Evolutionary conservation across 37 sponge, comb jelly and placozoan genomes (phyloP), one percentile per base, ranked within the genome.

Genomic region (Geodia barretti): DNA sequence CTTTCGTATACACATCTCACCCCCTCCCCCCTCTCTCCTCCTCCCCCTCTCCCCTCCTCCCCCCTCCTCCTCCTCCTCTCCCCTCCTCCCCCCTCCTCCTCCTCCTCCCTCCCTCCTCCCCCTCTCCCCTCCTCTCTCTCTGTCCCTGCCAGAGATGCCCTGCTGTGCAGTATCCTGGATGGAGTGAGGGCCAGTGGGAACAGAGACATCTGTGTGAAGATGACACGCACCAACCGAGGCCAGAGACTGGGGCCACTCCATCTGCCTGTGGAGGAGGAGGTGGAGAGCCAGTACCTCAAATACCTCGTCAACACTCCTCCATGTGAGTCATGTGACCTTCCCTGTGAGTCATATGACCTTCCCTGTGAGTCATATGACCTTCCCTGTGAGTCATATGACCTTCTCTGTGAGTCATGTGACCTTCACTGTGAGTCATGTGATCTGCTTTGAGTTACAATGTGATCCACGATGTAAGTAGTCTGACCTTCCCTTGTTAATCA

Each of bases 131-230:
- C 8, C 7, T 14, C 33, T 17, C n/a, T n/a, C n/a, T n/a, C n/a
- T n/a, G n/a, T n/a, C 5, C 8, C 66, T 3, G 65, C 17, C 74
- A 93, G 96, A 60, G 99, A 98, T 88, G 88, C 97, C 8, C 87
- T 98, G 29, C 89, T 98, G 21, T 95, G 97, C 75, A 84, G 92
- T 32, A 88, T 98, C 20, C 84, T 98, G 87, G 99, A 98, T 82
- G 97, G 99, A 11, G 99, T 95, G 43, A 62, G 99, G 47, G 99
- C 97, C 32, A 88, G 88, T 62, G 97, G 97, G n/a, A 98, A 98
- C 80, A 81, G 89, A 30, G 99, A 98, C 41, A 83, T 98, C 37
- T 94, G 95, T 89, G 99, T 98, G 31, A 94, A 96, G 88, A 94
- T 94, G 89, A 24, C 47, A 7, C 64, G 85, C 17, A 98, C 99